A percentile compares a stretch with the other conserved stretches of the same genome.
These are phyloP conservation scores for Drosophila persimilis DNA, from an alignment of 1,140 invertebrate species.

Conservation along the genomic window DNA sequence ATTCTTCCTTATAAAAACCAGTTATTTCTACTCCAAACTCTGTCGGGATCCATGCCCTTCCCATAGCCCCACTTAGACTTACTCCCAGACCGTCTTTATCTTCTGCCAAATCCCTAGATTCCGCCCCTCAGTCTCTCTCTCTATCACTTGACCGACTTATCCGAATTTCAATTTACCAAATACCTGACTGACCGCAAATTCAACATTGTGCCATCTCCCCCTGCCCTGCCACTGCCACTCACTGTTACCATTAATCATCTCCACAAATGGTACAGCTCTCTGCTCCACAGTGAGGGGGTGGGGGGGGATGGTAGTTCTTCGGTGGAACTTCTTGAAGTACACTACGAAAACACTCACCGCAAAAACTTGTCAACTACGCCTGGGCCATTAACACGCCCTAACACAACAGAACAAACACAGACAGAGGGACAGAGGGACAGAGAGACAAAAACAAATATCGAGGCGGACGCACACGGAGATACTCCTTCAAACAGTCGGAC, in stretches of 20 bases:
- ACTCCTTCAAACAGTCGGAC: slow-evolving; percentile 11
- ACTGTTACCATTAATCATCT: slow-evolving; percentile 64
- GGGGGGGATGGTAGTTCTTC: not conserved
- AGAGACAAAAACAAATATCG: slow-evolving; percentile 20
- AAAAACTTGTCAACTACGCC: slow-evolving; percentile 72
- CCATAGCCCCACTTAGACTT: not conserved
- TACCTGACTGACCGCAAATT: too few species aligned
- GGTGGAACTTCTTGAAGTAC: slow-evolving; percentile 37
- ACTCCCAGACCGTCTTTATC: too few species aligned
- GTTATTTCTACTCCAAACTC: too few species aligned
- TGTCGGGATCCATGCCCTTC: slow-evolving; percentile 5
- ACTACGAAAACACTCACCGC: slow-evolving; percentile 52
- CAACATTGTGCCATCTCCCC: too few species aligned
- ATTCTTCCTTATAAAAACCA: too few species aligned
- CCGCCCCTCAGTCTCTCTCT: too few species aligned
- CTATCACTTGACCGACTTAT: too few species aligned
- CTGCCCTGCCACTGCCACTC: not conserved
- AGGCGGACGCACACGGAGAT: slow-evolving; percentile 18
- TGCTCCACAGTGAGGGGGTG: too few species aligned
- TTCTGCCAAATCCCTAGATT: too few species aligned
- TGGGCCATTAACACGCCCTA: slow-evolving; percentile 73
- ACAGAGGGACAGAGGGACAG: slow-evolving; percentile 15
- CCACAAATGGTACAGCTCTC: slow-evolving; percentile 45
- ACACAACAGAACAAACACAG: slow-evolving; percentile 34
- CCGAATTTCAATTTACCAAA: too few species aligned